Evolutionary conservation across 2,888 invertebrate genomes (phyloP).

Genomic region (Baccha elongata): DNA sequence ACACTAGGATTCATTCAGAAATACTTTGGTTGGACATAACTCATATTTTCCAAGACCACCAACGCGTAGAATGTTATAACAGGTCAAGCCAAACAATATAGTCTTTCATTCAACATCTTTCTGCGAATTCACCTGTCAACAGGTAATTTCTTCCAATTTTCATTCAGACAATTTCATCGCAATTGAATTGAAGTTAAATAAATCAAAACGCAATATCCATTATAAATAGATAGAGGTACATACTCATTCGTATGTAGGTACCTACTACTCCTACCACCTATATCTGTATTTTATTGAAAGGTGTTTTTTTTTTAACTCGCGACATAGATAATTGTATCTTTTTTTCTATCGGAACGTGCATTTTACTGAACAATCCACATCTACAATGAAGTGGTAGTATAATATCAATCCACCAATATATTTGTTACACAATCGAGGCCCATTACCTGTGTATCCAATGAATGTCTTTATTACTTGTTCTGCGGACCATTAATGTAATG

Average conservation of each 20-base stretch:
- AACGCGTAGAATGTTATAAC: not conserved
- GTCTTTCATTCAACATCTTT: not conserved
- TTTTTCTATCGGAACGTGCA: conserved; percentile 26
- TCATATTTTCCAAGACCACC: conserved; percentile 59
- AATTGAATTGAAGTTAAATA: conserved; percentile 33
- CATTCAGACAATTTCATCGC: conserved; percentile 2
- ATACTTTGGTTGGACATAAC: conserved; percentile 27
- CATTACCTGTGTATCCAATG: conserved; percentile 64
- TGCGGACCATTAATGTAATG: conserved; percentile 65
- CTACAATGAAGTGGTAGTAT: conserved; percentile 15
- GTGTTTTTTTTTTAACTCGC: conserved; percentile 51
- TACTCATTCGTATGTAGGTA: not conserved
- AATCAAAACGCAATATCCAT: conserved; percentile 39
- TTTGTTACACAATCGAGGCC: conserved; percentile 48
- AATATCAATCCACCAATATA: conserved; percentile 44
- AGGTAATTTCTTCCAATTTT: not conserved
- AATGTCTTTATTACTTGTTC: conserved; percentile 72
- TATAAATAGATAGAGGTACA: not conserved
- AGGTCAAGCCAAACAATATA: not conserved
- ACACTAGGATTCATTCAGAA: conserved; percentile 27
- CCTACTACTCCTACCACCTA: too few species aligned
- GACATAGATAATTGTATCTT: conserved; percentile 59
- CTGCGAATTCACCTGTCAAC: conserved; percentile 53
- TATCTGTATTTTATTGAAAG: too few species aligned
- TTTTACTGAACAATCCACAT: not conserved